Percentiles rank a stretch among this genome's conserved stretches.
phyloP scores from a whole-genome alignment of 2,888 invertebrate species.

The Gastrophysa polygoni region DNA sequence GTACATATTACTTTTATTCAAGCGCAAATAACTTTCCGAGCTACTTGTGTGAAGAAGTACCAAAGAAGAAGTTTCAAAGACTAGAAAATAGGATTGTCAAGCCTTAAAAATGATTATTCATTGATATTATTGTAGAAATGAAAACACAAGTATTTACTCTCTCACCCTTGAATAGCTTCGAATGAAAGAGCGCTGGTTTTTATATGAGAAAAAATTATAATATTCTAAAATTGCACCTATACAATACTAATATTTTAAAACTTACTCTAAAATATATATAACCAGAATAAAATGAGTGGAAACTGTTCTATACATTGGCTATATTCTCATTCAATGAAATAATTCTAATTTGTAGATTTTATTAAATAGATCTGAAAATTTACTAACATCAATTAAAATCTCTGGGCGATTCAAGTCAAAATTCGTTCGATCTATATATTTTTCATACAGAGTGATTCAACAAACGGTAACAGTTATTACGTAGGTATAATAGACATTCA shows the following conservation, averaged over 20 bases:
- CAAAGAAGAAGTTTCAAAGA: too few species aligned
- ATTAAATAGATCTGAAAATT: conserved; percentile 39
- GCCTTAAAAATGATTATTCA: too few species aligned
- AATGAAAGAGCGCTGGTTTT: too few species aligned
- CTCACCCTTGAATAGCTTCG: background rate
- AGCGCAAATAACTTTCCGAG: too few species aligned
- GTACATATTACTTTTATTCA: too few species aligned
- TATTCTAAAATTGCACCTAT: conserved; percentile 35
- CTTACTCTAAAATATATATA: conserved; percentile 30
- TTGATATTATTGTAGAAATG: too few species aligned
- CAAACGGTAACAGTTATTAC: background rate
- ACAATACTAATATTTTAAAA: conserved; percentile 35
- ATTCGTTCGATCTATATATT: conserved; percentile 21
- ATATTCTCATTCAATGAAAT: conserved; percentile 23
- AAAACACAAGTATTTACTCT: too few species aligned
- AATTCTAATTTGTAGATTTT: conserved; percentile 31
- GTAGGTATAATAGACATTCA: background rate
- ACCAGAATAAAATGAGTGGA: conserved; percentile 30
- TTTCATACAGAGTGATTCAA: conserved; percentile 15
- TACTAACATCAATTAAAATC: conserved; percentile 50
- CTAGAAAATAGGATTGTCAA: too few species aligned
- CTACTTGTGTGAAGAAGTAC: too few species aligned
- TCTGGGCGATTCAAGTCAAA: conserved; percentile 41
- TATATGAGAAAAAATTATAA: background rate
- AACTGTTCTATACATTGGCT: conserved; percentile 18